Base-by-base conservation (phyloP, 2,113 vertebrate genomes). In the Scortum barcoo region DNA sequence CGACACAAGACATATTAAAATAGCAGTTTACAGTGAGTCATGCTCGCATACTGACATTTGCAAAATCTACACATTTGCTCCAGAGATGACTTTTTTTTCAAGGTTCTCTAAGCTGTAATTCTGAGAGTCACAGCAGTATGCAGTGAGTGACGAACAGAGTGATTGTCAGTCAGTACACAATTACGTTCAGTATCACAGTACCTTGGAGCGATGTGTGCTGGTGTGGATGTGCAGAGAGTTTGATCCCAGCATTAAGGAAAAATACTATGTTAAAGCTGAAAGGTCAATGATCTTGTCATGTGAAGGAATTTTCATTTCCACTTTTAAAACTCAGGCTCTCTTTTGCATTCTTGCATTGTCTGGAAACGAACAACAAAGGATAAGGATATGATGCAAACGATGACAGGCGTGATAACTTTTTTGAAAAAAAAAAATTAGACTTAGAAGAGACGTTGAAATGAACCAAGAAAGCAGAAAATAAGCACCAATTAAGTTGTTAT, bases 401-500 rank as follows among this genome's bases (percentile, higher is more conserved):
- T 26, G 67, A 80, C 58, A 58, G 53, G 53, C 76, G 51, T 67
- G 48, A 36, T 81, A 9, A 78, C 71, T 72, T 42, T 26, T 33
- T n/a, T n/a, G n/a, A n/a, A n/a, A n/a, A n/a, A n/a, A n/a, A n/a
- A n/a, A n/a, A n/a, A n/a, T n/a, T n/a, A n/a, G n/a, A n/a, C n/a
- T n/a, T n/a, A n/a, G n/a, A n/a, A n/a, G n/a, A n/a, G n/a, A n/a
- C n/a, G 76, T 44, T 70, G 51, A 57, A 62, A 36, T 4, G 33
- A 46, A 42, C 16, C 20, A 69, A 81, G 61, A 65, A 83, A 40
- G 28, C 28, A 60, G 51, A 78, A 87, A 85, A 72, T 63, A 87
- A 84, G 73, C 51, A 40, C 56, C 79, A 87, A 89, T 92, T 86
- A 92, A 83, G 76, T 77, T 62, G 80, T 76, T 87, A 84, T 85